Base-by-base conservation (phyloP, 2,797 vertebrate species). In the Rhinatrema bivittatum region DNA sequence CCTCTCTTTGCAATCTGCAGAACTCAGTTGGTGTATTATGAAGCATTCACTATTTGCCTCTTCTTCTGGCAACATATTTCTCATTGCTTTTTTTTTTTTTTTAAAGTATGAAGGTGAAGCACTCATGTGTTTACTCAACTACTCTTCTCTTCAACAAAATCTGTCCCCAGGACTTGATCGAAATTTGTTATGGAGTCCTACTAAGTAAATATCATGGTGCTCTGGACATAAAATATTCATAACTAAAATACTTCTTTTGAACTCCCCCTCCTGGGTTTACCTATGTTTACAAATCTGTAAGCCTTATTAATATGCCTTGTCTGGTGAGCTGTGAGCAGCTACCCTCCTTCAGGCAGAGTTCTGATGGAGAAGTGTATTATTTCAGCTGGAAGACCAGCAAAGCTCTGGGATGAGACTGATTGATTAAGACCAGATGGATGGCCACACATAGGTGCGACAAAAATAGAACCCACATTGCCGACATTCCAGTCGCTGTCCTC, bases 351-450 rank as follows among this genome's bases (percentile, higher is more conserved):
- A 77, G 74, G 67, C 61, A 71, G 60, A 67, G 59, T 61, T 60
- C 64, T 20, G 54, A 75, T 68, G 71, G 77, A 82, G 71, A 68
- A 61, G 60, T 65, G 69, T 91, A 79, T 93, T 94, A 81, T 91
- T 86, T 81, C 90, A 94, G 91, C 91, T 90, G 91, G 79, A 73
- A 68, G 78, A 78, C 73, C 65, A 74, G 70, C 72, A 81, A 78
- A 76, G 82, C 78, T 69, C 70, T 25, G 38, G 82, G 87, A 88
- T 84, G 79, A 80, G 78, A 74, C 82, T 82, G 86, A 88, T 83
- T 89, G 87, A 91, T 92, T 87, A 85, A 86, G 88, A 89, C 87
- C 90, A 91, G 88, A 91, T 89, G 89, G 87, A 82, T 68, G 78
- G 81, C 85, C 85, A 81, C 86, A 89, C 87, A 85, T 87, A 90